Evolutionary conservation across 2,888 invertebrate genomes (phyloP).

Genomic region (Alloscopus bannaensis): DNA sequence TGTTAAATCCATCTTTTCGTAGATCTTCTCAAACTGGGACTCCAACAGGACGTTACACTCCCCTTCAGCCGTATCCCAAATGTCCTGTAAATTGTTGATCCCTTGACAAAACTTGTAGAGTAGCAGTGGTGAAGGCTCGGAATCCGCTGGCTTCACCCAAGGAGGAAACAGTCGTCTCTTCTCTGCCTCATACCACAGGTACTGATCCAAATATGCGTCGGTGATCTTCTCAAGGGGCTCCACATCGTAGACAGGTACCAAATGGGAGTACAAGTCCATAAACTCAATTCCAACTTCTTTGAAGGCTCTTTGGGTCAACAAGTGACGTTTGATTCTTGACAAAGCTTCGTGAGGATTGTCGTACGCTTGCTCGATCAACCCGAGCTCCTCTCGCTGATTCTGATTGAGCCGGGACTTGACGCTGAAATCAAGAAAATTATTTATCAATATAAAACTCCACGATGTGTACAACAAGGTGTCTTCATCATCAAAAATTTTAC

Average conservation of each 20-base stretch:
- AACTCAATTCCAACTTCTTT: slow-evolving; percentile 99
- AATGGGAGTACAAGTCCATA: slow-evolving; percentile 99
- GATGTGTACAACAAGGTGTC: not conserved
- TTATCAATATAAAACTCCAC: slow-evolving; percentile 21
- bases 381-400: slow-evolving; percentile 98
- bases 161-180: slow-evolving; percentile 97
- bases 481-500: slow-evolving; percentile 74
- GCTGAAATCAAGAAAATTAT: slow-evolving; percentile 77
- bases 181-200: slow-evolving; percentile 99
- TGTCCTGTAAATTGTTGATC: slow-evolving; percentile 97
- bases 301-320: slow-evolving; percentile 97
- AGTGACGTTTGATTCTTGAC: slow-evolving; percentile 98
- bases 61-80: slow-evolving; percentile 99
- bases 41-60: slow-evolving; percentile 99
- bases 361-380: slow-evolving; percentile 99
- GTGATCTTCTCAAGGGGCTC: slow-evolving; percentile 99
- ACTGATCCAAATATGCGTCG: slow-evolving; percentile 99
- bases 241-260: slow-evolving; percentile 99
- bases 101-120: slow-evolving; percentile 77
- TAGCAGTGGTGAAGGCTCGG: slow-evolving; percentile 86
- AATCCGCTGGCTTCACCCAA: slow-evolving; percentile 99
- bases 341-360: slow-evolving; percentile 99
- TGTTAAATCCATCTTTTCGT: slow-evolving; percentile 99
- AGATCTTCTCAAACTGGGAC: slow-evolving; percentile 98
- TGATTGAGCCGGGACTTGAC: slow-evolving; percentile 98